Evolutionary conservation across 2,797 vertebrate genomes (phyloP).

Genomic region (Xyrichtys novacula): DNA sequence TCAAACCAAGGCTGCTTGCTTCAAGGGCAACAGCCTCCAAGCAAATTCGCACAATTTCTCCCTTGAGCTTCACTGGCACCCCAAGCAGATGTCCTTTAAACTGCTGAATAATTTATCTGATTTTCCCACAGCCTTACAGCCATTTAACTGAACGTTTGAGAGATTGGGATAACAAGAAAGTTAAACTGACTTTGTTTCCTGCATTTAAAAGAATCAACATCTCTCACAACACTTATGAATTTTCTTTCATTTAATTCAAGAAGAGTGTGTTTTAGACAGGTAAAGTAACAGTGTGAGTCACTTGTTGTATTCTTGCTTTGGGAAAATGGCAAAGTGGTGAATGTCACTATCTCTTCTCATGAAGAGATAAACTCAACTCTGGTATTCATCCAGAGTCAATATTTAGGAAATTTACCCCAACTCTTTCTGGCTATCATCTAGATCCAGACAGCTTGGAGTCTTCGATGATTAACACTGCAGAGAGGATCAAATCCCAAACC

Average conservation of each 20-base stretch:
- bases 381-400: background rate
- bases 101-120: too few species aligned
- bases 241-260: background rate
- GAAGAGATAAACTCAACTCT: slow-evolving; percentile 1
- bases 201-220: too few species aligned
- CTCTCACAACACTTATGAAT: background rate
- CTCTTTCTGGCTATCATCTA: background rate
- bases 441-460: slow-evolving; percentile 9
- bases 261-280: background rate
- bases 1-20: too few species aligned
- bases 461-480: slow-evolving; percentile 19
- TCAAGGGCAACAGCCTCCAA: too few species aligned
- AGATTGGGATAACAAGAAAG: too few species aligned
- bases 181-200: too few species aligned
- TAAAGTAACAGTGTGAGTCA: background rate
- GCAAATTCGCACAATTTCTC: too few species aligned
- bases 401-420: background rate
- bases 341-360: background rate
- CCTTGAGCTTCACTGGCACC: too few species aligned
- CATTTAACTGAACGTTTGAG: too few species aligned
- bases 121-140: too few species aligned
- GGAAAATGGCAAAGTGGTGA: too few species aligned
- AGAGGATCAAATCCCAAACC: slow-evolving; percentile 41
- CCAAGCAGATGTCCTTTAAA: too few species aligned
- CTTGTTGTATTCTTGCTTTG: background rate